Evolutionary conservation across 1,140 invertebrate genomes (phyloP), one percentile per base, ranked within the genome.

Genomic region (Drosophila grimshawi): DNA sequence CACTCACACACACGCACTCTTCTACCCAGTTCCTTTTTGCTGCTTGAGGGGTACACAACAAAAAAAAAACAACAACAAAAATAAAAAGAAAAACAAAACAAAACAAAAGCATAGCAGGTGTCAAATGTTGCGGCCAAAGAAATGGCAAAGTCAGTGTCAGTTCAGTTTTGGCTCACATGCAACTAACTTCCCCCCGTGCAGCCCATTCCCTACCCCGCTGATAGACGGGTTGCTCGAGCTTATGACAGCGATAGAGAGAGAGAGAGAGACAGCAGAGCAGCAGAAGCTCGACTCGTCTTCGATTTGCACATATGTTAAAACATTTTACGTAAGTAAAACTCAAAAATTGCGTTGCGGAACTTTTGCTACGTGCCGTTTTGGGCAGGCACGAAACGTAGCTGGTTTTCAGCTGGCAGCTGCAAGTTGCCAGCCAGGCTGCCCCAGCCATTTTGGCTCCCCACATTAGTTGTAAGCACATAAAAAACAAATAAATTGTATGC

Each of bases 401-500:
- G 7, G 43, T 49, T 62, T 81, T 74, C 70, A 66, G 78, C 67
- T 81, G 82, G 82, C 76, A 72, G 76, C 48, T 85, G 78, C 71
- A 65, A 61, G 66, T 6, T 37, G 52, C 35, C 33, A 4, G 11
- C 8, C 11, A 19, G 19, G 8, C 33, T 32, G 46, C 43, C 45
- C 19, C 19, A 1, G 19, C 19, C 19, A 19, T 43, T 43, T n/a
- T n/a, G 48, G 37, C 33, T 39, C 27, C 56, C 52, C 19, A 75
- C 83, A 88, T 86, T 88, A 86, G 83, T 86, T 86, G 80, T 71
- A 41, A 86, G 83, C 83, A 86, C 83, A 86, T 86, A 86, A 86
- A 88, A 86, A 88, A 88, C 70, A 86, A 82, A 86, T 86, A 86
- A 86, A 86, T 86, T 86, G 86, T 83, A 81, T 79, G 81, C 80